phyloP scores from a whole-genome alignment of 1,140 invertebrate genomes.

The Neodiprion lecontei region DNA sequence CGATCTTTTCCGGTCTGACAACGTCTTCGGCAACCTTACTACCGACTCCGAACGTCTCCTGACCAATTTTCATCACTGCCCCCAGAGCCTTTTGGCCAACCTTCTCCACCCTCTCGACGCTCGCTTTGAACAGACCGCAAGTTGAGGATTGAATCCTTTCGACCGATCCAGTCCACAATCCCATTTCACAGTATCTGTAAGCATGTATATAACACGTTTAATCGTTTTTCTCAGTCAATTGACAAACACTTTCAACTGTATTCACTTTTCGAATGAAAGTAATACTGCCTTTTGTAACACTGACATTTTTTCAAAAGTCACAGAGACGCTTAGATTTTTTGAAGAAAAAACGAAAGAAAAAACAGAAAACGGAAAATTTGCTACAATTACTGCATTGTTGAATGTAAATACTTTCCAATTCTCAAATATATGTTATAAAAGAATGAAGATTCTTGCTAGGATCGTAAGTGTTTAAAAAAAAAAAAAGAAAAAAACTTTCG shows the following conservation, averaged over 20 bases:
- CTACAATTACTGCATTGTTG: no score
- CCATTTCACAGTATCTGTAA: conserved; percentile 65
- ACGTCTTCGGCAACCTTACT: not conserved
- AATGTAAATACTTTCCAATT: no score
- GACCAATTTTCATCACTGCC: conserved; percentile 15
- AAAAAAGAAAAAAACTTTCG: no score
- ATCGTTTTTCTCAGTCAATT: not conserved
- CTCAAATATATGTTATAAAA: no score
- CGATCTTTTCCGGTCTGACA: not conserved
- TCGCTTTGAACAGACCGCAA: conserved; percentile 49
- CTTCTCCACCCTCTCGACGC: conserved; percentile 30
- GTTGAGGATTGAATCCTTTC: conserved; percentile 60
- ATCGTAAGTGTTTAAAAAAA: no score
- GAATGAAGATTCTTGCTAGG: no score
- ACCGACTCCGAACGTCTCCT: not conserved
- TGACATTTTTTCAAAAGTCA: not conserved
- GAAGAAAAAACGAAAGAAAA: conserved; percentile 4
- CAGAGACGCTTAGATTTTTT: not conserved
- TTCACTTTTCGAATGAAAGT: no score
- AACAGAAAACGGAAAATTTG: not conserved
- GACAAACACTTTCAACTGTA: no score
- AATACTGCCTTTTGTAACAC: not conserved
- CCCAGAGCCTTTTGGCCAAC: conserved; percentile 22
- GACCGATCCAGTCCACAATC: conserved; percentile 64
- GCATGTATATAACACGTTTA: conserved; percentile 18